Evolutionary conservation across 1,140 invertebrate species (phyloP).

Genomic region (Lithobius niger): DNA sequence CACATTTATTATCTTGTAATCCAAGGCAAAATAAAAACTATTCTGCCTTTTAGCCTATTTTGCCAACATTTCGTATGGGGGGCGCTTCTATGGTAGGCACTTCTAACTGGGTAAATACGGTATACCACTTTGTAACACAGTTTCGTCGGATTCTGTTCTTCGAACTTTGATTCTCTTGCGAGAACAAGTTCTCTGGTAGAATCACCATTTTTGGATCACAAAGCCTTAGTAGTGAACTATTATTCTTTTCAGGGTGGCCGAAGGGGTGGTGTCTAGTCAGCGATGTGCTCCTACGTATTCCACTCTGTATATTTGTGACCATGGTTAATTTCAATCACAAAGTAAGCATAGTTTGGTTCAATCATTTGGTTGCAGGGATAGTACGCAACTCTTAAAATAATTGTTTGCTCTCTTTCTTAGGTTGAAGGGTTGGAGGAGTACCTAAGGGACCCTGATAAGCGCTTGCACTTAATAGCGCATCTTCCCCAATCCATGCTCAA

Average conservation of each 20-base stretch:
- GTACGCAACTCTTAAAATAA: not conserved
- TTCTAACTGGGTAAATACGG: too few species aligned
- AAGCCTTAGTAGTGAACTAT: too few species aligned
- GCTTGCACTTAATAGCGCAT: constrained; percentile 46
- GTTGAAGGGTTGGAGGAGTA: constrained; percentile 40
- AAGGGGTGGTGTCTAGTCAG: constrained; percentile 59
- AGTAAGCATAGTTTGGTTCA: constrained; percentile 27
- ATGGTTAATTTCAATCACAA: constrained; percentile 45
- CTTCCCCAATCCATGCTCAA: constrained; percentile 38
- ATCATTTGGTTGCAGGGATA: not conserved
- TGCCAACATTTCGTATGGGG: too few species aligned
- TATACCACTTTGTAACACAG: too few species aligned
- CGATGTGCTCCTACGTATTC: constrained; percentile 55
- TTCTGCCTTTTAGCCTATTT: too few species aligned
- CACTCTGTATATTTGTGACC: constrained; percentile 53
- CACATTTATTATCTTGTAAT: too few species aligned
- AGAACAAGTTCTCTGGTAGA: too few species aligned
- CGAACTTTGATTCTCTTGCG: too few species aligned
- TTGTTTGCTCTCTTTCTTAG: constrained; percentile 14
- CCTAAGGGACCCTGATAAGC: constrained; percentile 50
- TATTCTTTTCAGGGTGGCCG: constrained; percentile 36
- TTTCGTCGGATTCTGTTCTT: too few species aligned
- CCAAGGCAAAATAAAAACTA: too few species aligned
- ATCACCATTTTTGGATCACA: too few species aligned
- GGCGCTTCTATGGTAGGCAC: too few species aligned